Percentiles rank a stretch among this genome's conserved stretches.
Evolutionary conservation across 2,113 vertebrate genomes (phyloP).

Genomic region (Myocastor coypus): DNA sequence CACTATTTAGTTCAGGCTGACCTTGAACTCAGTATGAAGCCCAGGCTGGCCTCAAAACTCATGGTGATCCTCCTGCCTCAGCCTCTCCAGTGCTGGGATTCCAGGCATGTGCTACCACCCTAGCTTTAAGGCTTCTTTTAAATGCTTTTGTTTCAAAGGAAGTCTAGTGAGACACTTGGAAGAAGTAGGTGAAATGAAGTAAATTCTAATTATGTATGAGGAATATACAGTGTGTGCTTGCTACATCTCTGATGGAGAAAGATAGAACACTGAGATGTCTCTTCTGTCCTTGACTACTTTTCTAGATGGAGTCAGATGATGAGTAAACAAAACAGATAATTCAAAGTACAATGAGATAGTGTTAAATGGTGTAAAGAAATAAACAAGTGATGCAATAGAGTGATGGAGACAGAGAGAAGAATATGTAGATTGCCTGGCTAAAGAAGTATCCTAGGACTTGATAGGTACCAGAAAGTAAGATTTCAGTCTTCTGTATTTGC

Average conservation of each 20-base stretch:
- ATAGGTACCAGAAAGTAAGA: not conserved
- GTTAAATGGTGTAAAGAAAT: conserved; percentile 22
- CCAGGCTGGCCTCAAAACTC: not conserved
- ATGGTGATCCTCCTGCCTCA: not conserved
- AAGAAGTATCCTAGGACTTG: not conserved
- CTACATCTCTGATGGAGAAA: not conserved
- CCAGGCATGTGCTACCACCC: not conserved
- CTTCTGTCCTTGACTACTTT: not conserved
- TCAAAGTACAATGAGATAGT: not conserved
- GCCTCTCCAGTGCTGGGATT: too few relatives aligned
- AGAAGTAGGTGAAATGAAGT: conserved; percentile 4
- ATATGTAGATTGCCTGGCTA: not conserved
- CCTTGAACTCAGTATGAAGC: too few relatives aligned
- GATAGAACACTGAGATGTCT: not conserved
- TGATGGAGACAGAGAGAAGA: not conserved
- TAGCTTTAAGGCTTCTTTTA: not conserved
- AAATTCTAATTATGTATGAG: conserved; percentile 15
- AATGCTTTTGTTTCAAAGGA: conserved; percentile 41
- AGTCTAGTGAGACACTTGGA: not conserved
- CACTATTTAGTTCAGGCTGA: too few relatives aligned
- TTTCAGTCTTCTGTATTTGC: not conserved
- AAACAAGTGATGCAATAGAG: not conserved
- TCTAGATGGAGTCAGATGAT: not conserved
- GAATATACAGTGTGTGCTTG: not conserved
- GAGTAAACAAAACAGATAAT: conserved; percentile 20